Percentiles rank a stretch among this genome's conserved stretches.
These are phyloP conservation scores for Eumerus sabulonum DNA, from an alignment of 2,888 invertebrate species.

Conservation along the genomic window DNA sequence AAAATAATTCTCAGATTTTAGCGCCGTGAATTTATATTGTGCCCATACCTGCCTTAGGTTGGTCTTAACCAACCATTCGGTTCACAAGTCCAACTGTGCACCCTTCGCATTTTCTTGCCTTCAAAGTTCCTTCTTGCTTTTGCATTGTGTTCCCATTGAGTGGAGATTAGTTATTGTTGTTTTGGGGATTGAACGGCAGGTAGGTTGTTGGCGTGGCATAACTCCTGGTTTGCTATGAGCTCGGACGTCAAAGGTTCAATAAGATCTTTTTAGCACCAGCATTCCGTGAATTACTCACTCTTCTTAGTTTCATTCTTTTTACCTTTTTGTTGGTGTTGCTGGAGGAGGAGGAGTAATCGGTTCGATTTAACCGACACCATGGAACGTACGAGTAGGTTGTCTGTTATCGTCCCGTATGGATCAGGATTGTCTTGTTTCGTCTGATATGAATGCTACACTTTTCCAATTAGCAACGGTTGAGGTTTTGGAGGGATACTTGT, in stretches of 20 bases:
- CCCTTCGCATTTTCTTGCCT: no score
- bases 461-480: no score
- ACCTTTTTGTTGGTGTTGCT: constrained; percentile 9
- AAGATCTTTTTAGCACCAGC: constrained; percentile 58
- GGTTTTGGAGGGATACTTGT: no score
- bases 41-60: constrained; percentile 24
- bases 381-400: no score
- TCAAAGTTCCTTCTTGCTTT: no score
- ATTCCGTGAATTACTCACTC: constrained; percentile 16
- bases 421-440: no score
- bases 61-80: constrained; percentile 50
- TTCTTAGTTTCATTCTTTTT: no score
- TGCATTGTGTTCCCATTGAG: constrained; percentile 35
- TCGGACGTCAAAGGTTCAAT: constrained; percentile 59
- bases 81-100: constrained; percentile 23
- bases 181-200: constrained; percentile 19
- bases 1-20: constrained; percentile 62
- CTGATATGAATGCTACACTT: no score
- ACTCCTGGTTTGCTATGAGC: constrained; percentile 4
- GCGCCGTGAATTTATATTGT: constrained; percentile 59
- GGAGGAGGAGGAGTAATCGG: constrained; percentile 23
- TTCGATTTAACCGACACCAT: constrained; percentile 1
- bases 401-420: no score
- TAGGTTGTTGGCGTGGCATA: constrained; percentile 1
- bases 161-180: constrained; percentile 58